These are phyloP conservation scores for Ostrea denselamellosa DNA, from an alignment of 1,140 invertebrate species.

Conservation along the genomic window DNA sequence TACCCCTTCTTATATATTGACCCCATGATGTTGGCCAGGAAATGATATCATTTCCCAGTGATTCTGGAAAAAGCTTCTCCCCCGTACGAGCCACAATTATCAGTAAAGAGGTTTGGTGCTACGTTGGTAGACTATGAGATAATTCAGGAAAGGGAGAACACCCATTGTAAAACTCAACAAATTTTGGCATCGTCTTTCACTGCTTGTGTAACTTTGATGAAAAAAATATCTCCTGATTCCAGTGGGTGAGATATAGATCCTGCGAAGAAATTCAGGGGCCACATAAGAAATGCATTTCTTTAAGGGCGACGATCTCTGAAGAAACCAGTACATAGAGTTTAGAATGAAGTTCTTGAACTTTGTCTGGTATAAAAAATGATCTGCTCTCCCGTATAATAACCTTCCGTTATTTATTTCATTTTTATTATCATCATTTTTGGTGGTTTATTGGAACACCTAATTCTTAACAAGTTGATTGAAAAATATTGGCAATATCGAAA, in stretches of 20 bases:
- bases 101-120: too few species aligned
- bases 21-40: too few species aligned
- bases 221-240: conserved; percentile 12
- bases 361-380: background rate
- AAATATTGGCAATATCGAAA: background rate
- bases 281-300: background rate
- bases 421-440: conserved; percentile 28
- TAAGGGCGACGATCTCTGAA: background rate
- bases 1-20: too few species aligned
- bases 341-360: background rate
- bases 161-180: too few species aligned
- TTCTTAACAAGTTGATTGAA: background rate
- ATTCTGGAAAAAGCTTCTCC: too few species aligned
- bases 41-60: too few species aligned
- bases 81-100: too few species aligned
- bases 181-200: background rate
- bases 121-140: too few species aligned
- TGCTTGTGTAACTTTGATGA: conserved; percentile 21
- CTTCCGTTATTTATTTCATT: background rate
- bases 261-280: conserved; percentile 7
- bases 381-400: background rate
- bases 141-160: too few species aligned
- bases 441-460: conserved; percentile 41
- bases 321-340: background rate
- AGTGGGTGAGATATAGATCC: background rate